Base-by-base conservation (phyloP, 2,888 invertebrate species). In the Allolobophora icterica region DNA sequence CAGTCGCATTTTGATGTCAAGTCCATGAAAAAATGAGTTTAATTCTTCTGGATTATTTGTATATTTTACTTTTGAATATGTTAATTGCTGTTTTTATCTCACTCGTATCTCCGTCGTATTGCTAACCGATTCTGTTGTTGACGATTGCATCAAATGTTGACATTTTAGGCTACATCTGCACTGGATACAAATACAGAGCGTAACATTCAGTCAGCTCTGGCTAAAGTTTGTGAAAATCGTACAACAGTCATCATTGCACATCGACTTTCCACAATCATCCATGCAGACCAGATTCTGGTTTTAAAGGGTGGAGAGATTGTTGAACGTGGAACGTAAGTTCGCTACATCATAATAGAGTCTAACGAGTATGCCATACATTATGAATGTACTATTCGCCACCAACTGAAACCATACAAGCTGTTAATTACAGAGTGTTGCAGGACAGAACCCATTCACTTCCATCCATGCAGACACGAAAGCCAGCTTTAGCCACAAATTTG, bases 161-260 rank as follows among this genome's bases (percentile, higher is more conserved):
- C 11, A 11, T 58, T 84, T 17, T 84, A 84, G 84, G 96, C 96
- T 4, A 96, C 96, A 0, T 98, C 98, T 91, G 98, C 99, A 0
- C 96, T 99, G 71, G 99, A 99, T 95, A 99, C 99, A 0, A 97
- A 98, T 94, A 99, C 99, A 0, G 99, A 99, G 95, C 96, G 98
- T 91, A 97, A 97, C 95, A 98, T 98, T 94, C 97, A 97, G 96
- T 96, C 97, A 33, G 97, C 98, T 0, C 94, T 98, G 89, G 96
- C 96, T 87, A 96, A 96, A 92, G 97, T 98, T 40, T 98, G 98
- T 95, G 96, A 96, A 0, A 97, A 98, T 95, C 97, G 98, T 91
- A 99, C 99, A 0, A 98, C 98, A 0, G 96, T 99, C 19, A 97
- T 99, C 91, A 97, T 99, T 71, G 99, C 99, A 0, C 99, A 99